Evolutionary conservation across 2,888 invertebrate species (phyloP), one percentile per base, ranked within the genome.

Genomic region (Cabera pusaria): DNA sequence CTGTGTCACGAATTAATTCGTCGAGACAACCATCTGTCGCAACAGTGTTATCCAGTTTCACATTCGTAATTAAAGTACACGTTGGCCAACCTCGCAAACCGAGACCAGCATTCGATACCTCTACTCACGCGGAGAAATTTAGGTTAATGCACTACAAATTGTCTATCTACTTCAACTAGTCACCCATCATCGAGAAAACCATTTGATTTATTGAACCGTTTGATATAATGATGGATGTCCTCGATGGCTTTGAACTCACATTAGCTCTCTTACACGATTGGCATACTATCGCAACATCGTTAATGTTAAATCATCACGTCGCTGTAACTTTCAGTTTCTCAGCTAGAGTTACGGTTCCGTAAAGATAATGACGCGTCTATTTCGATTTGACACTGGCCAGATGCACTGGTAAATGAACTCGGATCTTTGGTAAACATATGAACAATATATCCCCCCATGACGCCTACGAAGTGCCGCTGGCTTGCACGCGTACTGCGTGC

Each of bases 201-300:
- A 49, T 46, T 39, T 42, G 46, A 56, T 52, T 52, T 55, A 51
- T 48, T 42, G 42, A 58, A 44, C 49, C 45, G 53, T 33, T 53
- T 53, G 50, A 53, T 52, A 48, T n/a, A 52, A 44, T 46, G 11
- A 24, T 52, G 50, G 6, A 19, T 52, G 52, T 46, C 46, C 41
- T 60, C 28, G 44, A 52, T 44, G 49, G 44, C 52, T 45, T 33
- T 49, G 31, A 49, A 50, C 41, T 42, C 45, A 59, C 58, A 63
- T 64, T 60, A 68, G 64, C 75, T 78, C 77, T 79, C 78, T 72
- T 75, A 68, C 63, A 61, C 67, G 65, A 60, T 58, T 50, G 48
- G 53, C 48, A 57, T 63, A 9, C 21, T n/a, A n/a, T 4, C 25
- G 29, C 35, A 34, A 41, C 25, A 17, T 11, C 25, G 17, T 29